Base-by-base conservation (phyloP, 2,888 invertebrate genomes). In the Tenthredo mesomela region DNA sequence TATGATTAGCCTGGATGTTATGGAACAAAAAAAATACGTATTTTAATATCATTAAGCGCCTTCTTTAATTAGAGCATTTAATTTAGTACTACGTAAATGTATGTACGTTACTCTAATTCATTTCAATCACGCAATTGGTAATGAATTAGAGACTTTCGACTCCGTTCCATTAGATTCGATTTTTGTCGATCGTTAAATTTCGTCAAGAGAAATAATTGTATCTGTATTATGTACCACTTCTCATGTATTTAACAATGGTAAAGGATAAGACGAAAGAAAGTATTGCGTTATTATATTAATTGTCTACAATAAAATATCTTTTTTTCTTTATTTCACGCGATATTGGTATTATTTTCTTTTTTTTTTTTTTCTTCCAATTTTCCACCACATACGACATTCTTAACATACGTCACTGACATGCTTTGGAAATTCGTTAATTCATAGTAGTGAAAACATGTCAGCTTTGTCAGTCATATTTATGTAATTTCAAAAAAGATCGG, bases 131-230 rank as follows among this genome's bases (percentile, higher is more conserved):
- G 10, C 40, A 21, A 9, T 73, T 43, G 71, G 21, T 21, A 43
- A 73, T 73, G 43, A 43, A 21, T 12, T 6, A 67, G 15, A 67
- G 67, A 29, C 65, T 65, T 65, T 25, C 2, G 10, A 65, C 12
- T 65, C 65, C 65, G 21, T 65, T 65, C 65, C 65, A 65, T 65
- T 65, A 5, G 29, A 65, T 12, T 65, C 29, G 25, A 65, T 65
- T 65, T 12, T 21, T 58, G 9, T 67, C 33, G 67, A 67, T 33
- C 67, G 33, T 67, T 67, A 12, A 67, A 12, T 33, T 33, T 67
- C 6, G 67, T 67, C 33, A 67, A 33, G 33, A 67, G 18, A 67
- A 33, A 33, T 67, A 67, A 25, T 33, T 29, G 18, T 67, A 15
- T 67, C 33, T 67, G 67, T 67, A 67, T 33, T 67, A 25, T 61